These are phyloP conservation scores for Dipodomys spectabilis DNA, from an alignment of 2,113 vertebrate genomes.

Conservation along the genomic window DNA sequence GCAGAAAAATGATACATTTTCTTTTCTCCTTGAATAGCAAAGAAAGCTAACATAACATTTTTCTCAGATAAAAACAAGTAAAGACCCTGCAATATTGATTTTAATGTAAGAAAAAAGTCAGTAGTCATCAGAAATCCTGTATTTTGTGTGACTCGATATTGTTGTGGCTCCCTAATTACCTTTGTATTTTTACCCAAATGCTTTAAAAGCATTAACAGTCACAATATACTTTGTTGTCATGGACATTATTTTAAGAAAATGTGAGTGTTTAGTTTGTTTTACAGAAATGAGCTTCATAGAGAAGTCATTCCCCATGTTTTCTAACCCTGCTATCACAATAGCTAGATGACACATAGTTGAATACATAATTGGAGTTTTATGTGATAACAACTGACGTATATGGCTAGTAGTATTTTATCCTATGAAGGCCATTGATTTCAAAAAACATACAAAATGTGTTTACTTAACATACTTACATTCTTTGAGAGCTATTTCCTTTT, in stretches of 20 bases:
- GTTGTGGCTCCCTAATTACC: not conserved
- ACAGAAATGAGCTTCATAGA: not conserved
- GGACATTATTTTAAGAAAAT: not conserved
- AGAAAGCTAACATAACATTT: constrained; percentile 25
- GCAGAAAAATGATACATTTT: constrained; percentile 33
- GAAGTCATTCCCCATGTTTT: not conserved
- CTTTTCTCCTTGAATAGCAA: constrained; percentile 21
- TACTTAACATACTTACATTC: not conserved
- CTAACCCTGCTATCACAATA: not conserved
- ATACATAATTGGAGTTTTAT: not conserved
- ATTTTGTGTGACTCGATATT: constrained; percentile 22
- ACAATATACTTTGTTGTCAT: not conserved
- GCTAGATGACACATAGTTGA: not conserved
- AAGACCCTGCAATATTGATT: not conserved
- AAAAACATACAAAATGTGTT: not conserved
- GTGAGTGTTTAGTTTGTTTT: not conserved
- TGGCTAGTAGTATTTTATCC: not conserved
- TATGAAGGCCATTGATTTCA: not conserved
- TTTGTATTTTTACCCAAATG: not conserved
- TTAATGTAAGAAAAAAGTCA: not conserved
- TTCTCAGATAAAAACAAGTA: constrained; percentile 25
- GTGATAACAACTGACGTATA: not conserved
- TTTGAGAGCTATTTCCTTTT: not conserved
- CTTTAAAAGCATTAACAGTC: not conserved
- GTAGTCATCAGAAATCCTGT: not conserved